Evolutionary conservation across 64 coral and sea anemone species (phyloP), one percentile per base, ranked within the genome.

Genomic region (Astreopora myriophthalma): DNA sequence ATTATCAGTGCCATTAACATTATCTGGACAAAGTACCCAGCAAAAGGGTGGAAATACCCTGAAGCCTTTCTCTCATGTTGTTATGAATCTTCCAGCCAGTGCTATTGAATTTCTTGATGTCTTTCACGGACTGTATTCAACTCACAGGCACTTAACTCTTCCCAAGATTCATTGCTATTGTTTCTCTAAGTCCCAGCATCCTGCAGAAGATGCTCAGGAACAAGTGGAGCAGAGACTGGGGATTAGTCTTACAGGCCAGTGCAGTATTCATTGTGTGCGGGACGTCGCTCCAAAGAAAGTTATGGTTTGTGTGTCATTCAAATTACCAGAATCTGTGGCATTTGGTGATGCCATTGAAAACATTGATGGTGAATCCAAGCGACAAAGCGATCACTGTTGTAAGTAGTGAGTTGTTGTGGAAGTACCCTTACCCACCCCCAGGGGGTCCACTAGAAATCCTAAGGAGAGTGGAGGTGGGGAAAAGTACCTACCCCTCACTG

Each of bases 21-120:
- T 23, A 17, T 60, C 48, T 22, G 55, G 37, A n/a, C 52, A 83
- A 64, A 38, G 55, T 6, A 16, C 19, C 19, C 20, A 65, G 7
- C 48, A n/a, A 28, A 80, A 34, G 52, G 19, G 11, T 8, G 13
- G 30, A 11, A 74, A 80, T n/a, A 38, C 8, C 36, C 12, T 48
- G n/a, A 46, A 83, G 48, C 61, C 92, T 27, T 96, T 99, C 63
- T 72, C 92, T 52, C 97, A 99, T 85, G 87, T 99, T 3, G 48
- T 99, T 22, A 99, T 99, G 97, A 99, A 99, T 69, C 90, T 99
- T 20, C 97, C 97, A 85, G 97, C 97, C 31, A 99, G 86, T 88
- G 97, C 97, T 34, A 87, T 90, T 31, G 75, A 96, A 26, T 99
- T 99, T 76, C 34, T 99, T 32, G 91, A 99, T 73, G 81, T 99